Base-by-base conservation (phyloP, 2,888 invertebrate species). In the Odontocolon sp. region DNA sequence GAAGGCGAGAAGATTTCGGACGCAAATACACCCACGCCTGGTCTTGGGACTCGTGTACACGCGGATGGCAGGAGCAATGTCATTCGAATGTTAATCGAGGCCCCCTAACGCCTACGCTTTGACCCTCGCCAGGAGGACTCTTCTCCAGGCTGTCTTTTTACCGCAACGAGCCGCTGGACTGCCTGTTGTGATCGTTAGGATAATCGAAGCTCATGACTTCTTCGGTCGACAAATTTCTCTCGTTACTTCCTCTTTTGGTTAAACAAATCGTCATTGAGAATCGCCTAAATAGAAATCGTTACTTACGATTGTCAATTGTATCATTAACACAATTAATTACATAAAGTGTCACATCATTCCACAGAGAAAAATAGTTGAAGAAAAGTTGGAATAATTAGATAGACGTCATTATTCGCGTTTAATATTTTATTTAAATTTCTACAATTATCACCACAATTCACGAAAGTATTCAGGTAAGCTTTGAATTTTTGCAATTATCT, bases 11-110 rank as follows among this genome's bases (percentile, higher is more conserved):
- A 63, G 47, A 47, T 63, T 47, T 31, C 47, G 45, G 45, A 11
- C 61, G 57, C 40, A 16, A 57, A 23, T 8, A 63, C 63, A 33
- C 47, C 63, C 5, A 63, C 63, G 33, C 33, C 11, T 11, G 9
- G 21, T 6, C 9, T 11, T 33, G 11, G 21, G 47, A 21, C 21
- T 8, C 6, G 33, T 23, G 33, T 23, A 47, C 63, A 3, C 50
- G 54, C 78, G 70, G 79, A 80, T 75, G 82, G 79, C 79, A 78
- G 33, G 36, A 63, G 61, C 81, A 79, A 79, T 83, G 85, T 81
- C 83, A 83, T 84, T 83, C 84, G 83, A 81, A 84, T 85, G 83
- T 84, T 85, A 85, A 85, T 85, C 83, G 83, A 83, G 81, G 83
- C 78, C 78, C 77, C 77, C 77, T 23, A 66, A 82, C 84, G 76